Evolutionary conservation across 2,888 invertebrate species (phyloP).

Genomic region (Julus scandinavius): DNA sequence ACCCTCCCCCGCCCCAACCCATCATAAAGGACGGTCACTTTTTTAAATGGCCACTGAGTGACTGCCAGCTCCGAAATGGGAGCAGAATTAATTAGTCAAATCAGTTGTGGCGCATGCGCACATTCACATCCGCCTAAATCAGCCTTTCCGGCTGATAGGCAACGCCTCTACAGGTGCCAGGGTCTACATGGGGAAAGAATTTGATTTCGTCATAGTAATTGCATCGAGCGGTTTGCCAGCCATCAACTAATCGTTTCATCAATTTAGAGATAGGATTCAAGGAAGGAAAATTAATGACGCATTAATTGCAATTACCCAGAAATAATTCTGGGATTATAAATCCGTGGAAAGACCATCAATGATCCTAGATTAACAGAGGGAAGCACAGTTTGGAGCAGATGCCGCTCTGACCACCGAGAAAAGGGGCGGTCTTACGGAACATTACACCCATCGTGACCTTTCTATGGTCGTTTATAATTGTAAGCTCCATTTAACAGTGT

Average conservation of each 20-base stretch:
- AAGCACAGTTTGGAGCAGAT: not conserved
- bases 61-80: no score
- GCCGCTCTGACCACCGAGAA: not conserved
- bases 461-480: slow-evolving; percentile 23
- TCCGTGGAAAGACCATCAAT: not conserved
- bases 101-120: no score
- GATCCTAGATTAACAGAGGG: not conserved
- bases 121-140: no score
- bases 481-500: not conserved
- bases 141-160: not conserved
- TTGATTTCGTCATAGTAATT: not conserved
- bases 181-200: not conserved
- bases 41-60: no score
- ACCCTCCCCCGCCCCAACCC: no score
- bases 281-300: not conserved
- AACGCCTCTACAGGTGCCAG: not conserved
- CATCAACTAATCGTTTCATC: not conserved
- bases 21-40: no score
- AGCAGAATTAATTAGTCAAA: no score
- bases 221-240: not conserved
- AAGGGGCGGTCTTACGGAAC: not conserved
- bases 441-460: not conserved
- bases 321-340: slow-evolving; percentile 16
- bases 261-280: not conserved
- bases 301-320: not conserved